Evolutionary conservation across 2,888 invertebrate genomes (phyloP), one percentile per base, ranked within the genome.

Genomic region (Protodeltote pygarga): DNA sequence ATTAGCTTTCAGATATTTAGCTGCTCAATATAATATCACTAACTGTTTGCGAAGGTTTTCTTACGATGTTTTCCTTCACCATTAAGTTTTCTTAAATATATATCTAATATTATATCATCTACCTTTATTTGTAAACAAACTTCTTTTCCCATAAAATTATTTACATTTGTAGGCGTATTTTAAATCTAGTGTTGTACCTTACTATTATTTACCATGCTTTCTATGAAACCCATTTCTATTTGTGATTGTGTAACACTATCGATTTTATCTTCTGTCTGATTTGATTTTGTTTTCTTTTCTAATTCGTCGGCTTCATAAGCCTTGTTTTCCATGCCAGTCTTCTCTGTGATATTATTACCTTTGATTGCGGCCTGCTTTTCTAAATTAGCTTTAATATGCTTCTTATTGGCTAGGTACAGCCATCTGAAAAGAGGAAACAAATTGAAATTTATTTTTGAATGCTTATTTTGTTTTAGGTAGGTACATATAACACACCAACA

Each of bases 331-430:
- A 87, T 65, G 3, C 92, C 92, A 6, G 45, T 53, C 65, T 83
- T 85, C 11, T 80, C 81, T 2, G 47, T 11, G 40, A 66, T 63
- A 11, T 71, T 74, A 52, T 73, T 79, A 74, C 75, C 29, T 63
- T 65, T 57, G 52, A 59, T 47, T 70, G 79, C 39, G 2, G 34
- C 25, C 41, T 49, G 25, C 21, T 60, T 57, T 13, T 68, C 54
- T 2, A 64, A 27, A 73, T 60, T 48, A 0, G 50, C 50, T 45
- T 69, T 67, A 14, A 53, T 70, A 40, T 95, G 93, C 70, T 93
- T 93, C 69, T 93, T 94, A 70, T 95, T 94, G 35, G 94, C 94
- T 59, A 93, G 83, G 79, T 95, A 95, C 81, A 95, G 89, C 95
- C 95, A 95, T 42, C 95, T 95, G 81, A 37, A 91, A 92, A 16